Evolutionary conservation across 2,888 invertebrate genomes (phyloP).

Genomic region (Chesias legatella): DNA sequence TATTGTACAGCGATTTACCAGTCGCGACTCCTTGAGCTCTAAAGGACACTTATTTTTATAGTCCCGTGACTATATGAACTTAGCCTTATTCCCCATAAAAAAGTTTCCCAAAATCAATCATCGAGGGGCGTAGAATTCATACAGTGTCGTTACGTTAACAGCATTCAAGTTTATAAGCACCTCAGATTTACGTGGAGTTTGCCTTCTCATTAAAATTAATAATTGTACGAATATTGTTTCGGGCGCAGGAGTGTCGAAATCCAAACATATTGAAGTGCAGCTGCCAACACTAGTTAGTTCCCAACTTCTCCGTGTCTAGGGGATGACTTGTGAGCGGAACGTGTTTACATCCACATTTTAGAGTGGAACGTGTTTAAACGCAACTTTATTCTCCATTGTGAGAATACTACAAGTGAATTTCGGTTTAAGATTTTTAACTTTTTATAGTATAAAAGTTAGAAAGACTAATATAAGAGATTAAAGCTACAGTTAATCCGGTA

Average conservation of each 20-base stretch:
- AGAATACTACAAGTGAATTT: too few species aligned
- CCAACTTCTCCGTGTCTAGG: constrained; percentile 40
- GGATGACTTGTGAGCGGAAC: constrained; percentile 22
- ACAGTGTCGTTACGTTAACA: constrained; percentile 6
- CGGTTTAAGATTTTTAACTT: too few species aligned
- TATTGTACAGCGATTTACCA: too few species aligned
- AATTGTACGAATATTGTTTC: constrained; percentile 38
- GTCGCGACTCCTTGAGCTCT: too few species aligned
- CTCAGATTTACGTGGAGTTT: constrained; percentile 22
- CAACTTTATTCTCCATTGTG: too few species aligned
- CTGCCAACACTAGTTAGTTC: constrained; percentile 47
- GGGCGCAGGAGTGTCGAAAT: constrained; percentile 34
- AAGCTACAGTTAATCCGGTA: too few species aligned
- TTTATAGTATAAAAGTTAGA: too few species aligned
- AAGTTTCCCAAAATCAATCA: too few species aligned
- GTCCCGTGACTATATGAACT: too few species aligned
- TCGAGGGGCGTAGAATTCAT: constrained; percentile 1
- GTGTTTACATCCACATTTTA: background rate
- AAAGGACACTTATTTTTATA: too few species aligned
- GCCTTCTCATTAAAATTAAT: constrained; percentile 33
- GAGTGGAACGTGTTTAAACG: background rate
- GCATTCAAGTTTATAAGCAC: constrained; percentile 28
- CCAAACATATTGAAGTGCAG: constrained; percentile 53
- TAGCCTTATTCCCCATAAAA: too few species aligned
- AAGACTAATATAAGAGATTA: too few species aligned